A percentile compares a stretch with the other conserved stretches of the same genome.
Evolutionary conservation across 2,888 invertebrate genomes (phyloP).

Genomic region (Elmis aenea): DNA sequence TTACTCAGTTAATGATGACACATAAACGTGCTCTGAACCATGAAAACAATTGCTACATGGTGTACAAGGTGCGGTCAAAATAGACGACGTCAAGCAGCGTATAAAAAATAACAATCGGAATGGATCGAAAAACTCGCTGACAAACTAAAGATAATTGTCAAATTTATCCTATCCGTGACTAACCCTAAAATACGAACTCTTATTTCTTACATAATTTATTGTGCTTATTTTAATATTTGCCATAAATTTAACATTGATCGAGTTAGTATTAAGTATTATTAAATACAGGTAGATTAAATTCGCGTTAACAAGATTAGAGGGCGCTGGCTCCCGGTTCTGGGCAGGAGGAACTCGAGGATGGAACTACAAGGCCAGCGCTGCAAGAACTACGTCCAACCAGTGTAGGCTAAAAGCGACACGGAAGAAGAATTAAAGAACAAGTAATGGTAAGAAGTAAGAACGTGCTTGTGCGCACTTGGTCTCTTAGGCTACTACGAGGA

Average conservation of each 20-base stretch:
- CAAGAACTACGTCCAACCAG: slow-evolving; percentile 36
- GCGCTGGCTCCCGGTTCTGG: slow-evolving; percentile 14
- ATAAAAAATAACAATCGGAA: slow-evolving; percentile 16
- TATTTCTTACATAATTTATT: slow-evolving; percentile 36
- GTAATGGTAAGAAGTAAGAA: slow-evolving; percentile 18
- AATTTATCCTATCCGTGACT: too few relatives aligned
- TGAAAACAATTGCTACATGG: slow-evolving; percentile 6
- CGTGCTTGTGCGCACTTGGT: slow-evolving; percentile 36
- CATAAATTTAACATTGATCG: slow-evolving; percentile 39
- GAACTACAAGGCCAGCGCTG: too few relatives aligned
- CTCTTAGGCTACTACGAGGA: slow-evolving; percentile 24
- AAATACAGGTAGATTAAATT: slow-evolving; percentile 31
- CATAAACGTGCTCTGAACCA: neutral
- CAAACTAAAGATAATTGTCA: too few relatives aligned
- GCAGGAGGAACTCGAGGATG: slow-evolving; percentile 11
- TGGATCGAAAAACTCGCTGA: slow-evolving; percentile 26
- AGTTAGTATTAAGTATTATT: slow-evolving; percentile 32
- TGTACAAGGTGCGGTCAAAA: slow-evolving; percentile 5
- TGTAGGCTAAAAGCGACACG: slow-evolving; percentile 31
- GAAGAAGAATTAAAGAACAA: slow-evolving; percentile 25
- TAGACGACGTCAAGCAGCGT: slow-evolving; percentile 16
- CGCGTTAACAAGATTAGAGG: slow-evolving; percentile 30
- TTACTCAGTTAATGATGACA: neutral
- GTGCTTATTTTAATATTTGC: slow-evolving; percentile 43
- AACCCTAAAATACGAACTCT: slow-evolving; percentile 35